Evolutionary conservation across 2,888 invertebrate species (phyloP).

Genomic region (Tribolium freemani): DNA sequence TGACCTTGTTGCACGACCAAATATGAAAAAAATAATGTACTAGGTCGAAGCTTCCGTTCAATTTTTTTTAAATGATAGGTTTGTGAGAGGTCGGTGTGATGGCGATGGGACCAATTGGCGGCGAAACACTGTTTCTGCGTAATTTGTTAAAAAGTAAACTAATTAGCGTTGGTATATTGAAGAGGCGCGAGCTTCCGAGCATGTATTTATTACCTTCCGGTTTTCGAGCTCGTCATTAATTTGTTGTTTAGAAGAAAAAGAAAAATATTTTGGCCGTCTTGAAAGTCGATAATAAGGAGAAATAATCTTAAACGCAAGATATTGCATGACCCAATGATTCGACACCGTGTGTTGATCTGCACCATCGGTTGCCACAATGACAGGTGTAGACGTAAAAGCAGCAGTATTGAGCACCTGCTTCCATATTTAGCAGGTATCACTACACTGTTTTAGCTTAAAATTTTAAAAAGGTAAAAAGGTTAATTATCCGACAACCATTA

Average conservation of each 20-base stretch:
- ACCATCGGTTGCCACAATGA: constrained; percentile 59
- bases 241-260: constrained; percentile 10
- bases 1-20: constrained; percentile 13
- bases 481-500: constrained; percentile 38
- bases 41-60: neutral
- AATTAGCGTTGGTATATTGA: constrained; percentile 20
- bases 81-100: neutral
- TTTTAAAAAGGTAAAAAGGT: constrained; percentile 39
- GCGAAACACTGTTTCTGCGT: constrained; percentile 14
- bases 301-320: constrained; percentile 49
- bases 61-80: constrained; percentile 8
- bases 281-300: constrained; percentile 34
- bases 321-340: constrained; percentile 56
- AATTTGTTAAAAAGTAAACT: constrained; percentile 23
- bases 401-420: constrained; percentile 58
- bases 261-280: neutral
- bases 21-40: constrained; percentile 1
- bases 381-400: constrained; percentile 60
- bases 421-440: constrained; percentile 58
- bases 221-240: neutral
- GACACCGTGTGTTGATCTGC: constrained; percentile 55
- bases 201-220: constrained; percentile 23
- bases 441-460: constrained; percentile 43
- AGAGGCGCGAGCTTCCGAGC: constrained; percentile 5
- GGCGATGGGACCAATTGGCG: neutral